A percentile compares a stretch with the other conserved stretches of the same genome.
phyloP scores from a whole-genome alignment of 2,888 invertebrate genomes.

The Gastracanthus pulcherrimus region DNA sequence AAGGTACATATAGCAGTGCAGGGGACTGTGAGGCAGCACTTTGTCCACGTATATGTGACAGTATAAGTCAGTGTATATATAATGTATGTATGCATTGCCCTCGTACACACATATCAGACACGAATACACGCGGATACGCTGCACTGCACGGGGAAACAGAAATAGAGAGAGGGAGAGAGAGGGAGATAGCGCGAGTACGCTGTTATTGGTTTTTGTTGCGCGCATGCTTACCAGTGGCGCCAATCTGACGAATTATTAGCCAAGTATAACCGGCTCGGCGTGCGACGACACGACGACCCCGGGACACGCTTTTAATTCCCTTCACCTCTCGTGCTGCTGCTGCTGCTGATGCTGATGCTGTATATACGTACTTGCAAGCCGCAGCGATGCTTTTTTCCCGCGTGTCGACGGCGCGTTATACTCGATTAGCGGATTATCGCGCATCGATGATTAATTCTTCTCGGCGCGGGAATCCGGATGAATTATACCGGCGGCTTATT shows the following conservation, averaged over 20 bases:
- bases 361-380: neutral
- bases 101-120: no score
- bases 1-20: no score
- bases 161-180: neutral
- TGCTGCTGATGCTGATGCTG: neutral
- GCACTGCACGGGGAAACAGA: no score
- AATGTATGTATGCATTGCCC: no score
- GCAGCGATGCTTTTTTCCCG: neutral
- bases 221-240: slow-evolving; percentile 73
- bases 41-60: no score
- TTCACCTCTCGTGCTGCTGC: slow-evolving; percentile 28
- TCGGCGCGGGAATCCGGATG: neutral
- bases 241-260: slow-evolving; percentile 76
- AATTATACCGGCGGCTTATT: neutral
- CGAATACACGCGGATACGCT: no score
- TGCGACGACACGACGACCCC: slow-evolving; percentile 54
- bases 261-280: slow-evolving; percentile 71
- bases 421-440: slow-evolving; percentile 21
- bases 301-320: slow-evolving; percentile 64
- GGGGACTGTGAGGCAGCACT: no score
- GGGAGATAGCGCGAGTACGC: slow-evolving; percentile 51
- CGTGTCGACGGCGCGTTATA: neutral
- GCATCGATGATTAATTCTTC: neutral
- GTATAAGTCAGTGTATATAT: no score
- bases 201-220: slow-evolving; percentile 76